phyloP scores from a whole-genome alignment of 2,113 vertebrate genomes.

The Prunella fulvescens region DNA sequence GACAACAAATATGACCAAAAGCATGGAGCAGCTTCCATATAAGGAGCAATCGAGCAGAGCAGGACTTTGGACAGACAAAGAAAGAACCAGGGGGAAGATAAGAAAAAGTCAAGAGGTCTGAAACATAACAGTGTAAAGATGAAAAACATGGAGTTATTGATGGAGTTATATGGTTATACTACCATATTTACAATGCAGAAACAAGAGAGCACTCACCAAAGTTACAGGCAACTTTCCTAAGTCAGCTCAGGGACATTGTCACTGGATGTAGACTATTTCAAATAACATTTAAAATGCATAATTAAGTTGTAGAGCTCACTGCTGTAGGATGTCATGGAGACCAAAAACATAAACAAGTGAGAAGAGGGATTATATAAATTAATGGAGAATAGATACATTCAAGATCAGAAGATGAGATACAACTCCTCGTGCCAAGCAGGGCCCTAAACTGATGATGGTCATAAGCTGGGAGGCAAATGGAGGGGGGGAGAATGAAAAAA shows the following conservation, averaged over 20 bases:
- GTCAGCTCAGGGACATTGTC: background rate
- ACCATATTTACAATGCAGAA: background rate
- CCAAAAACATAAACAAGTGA: conserved; percentile 31
- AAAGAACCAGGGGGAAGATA: background rate
- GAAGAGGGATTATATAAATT: conserved; percentile 5
- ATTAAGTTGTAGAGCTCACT: background rate
- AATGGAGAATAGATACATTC: background rate
- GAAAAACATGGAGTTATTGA: background rate
- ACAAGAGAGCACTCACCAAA: background rate
- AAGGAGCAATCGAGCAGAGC: background rate
- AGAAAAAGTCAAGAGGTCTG: background rate
- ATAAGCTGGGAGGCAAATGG: background rate
- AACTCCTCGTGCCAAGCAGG: background rate
- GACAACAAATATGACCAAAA: conserved; percentile 15
- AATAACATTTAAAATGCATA: background rate
- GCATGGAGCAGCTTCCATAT: background rate
- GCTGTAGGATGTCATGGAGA: conserved; percentile 6
- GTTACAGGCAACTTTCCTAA: background rate
- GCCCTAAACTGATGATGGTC: background rate
- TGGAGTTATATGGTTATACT: background rate
- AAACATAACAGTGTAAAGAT: background rate
- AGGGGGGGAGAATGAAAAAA: background rate
- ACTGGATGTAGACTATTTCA: background rate
- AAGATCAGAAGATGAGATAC: background rate
- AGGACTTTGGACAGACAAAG: background rate